These are phyloP conservation scores for Dolichomitus sp. DNA, from an alignment of 2,888 invertebrate genomes.

Conservation along the genomic window DNA sequence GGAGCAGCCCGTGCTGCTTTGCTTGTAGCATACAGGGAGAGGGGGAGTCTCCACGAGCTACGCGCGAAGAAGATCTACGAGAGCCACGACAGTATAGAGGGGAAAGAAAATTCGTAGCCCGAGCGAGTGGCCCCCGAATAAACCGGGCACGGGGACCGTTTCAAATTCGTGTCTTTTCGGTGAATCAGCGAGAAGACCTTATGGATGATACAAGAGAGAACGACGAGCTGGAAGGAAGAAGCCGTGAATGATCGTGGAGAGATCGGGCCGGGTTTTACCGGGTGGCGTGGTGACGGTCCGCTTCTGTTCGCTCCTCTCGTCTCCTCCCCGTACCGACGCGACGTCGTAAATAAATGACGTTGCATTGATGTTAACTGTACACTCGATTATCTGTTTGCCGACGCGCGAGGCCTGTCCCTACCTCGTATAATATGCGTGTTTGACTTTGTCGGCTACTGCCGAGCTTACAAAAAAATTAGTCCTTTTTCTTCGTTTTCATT, in stretches of 20 bases:
- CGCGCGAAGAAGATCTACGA: constrained; percentile 49
- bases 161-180: constrained; percentile 75
- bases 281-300: constrained; percentile 55
- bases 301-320: constrained; percentile 20
- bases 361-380: constrained; percentile 62
- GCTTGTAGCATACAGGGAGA: constrained; percentile 35
- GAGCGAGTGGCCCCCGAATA: constrained; percentile 60
- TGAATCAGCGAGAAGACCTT: constrained; percentile 58
- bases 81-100: constrained; percentile 34
- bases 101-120: constrained; percentile 63
- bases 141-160: constrained; percentile 76
- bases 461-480: not conserved
- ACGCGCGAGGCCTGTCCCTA: constrained; percentile 28
- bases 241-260: constrained; percentile 58
- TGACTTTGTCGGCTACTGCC: constrained; percentile 62
- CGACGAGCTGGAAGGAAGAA: constrained; percentile 9
- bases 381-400: constrained; percentile 61
- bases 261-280: constrained; percentile 53
- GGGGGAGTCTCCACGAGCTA: constrained; percentile 2
- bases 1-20: constrained; percentile 55
- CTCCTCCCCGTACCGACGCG: constrained; percentile 26
- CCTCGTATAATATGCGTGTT: constrained; percentile 37
- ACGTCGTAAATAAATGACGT: constrained; percentile 63
- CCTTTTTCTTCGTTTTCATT: constrained; percentile 16
- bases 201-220: constrained; percentile 47